These are phyloP conservation scores for Trogon surrucura DNA, from an alignment of 2,113 vertebrate genomes.

Conservation along the genomic window DNA sequence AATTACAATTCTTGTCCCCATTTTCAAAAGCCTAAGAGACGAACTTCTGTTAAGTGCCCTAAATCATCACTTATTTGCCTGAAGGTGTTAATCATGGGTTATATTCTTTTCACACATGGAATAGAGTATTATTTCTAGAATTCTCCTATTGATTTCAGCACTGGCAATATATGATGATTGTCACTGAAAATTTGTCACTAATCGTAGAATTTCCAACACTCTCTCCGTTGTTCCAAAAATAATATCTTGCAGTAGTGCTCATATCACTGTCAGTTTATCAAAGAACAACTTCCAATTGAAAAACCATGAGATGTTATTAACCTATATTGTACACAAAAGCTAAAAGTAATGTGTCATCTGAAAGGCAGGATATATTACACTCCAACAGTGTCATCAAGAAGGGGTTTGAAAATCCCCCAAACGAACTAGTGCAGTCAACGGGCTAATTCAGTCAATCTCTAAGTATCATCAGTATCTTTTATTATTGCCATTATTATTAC, in stretches of 20 bases:
- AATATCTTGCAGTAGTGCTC: not conserved
- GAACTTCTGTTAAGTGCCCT: not conserved
- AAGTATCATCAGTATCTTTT: slow-evolving; percentile 38
- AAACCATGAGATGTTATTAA: not conserved
- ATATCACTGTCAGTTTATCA: not conserved
- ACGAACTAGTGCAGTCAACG: not conserved
- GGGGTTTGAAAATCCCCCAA: not conserved
- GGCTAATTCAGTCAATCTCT: not conserved
- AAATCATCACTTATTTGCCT: slow-evolving; percentile 17
- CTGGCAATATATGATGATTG: not conserved
- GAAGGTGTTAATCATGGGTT: not conserved
- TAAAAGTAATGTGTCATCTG: slow-evolving; percentile 8
- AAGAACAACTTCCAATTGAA: not conserved
- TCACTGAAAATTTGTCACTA: slow-evolving; percentile 12
- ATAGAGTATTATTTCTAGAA: not conserved
- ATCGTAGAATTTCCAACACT: not conserved
- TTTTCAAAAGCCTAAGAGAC: slow-evolving; percentile 34
- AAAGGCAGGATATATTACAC: not conserved
- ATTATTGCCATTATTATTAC: slow-evolving; percentile 53
- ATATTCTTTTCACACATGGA: not conserved
- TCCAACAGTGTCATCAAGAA: not conserved
- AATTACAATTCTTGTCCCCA: slow-evolving; percentile 3
- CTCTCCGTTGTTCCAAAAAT: not conserved
- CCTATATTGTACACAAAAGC: not conserved
- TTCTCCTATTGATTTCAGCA: not conserved